These are phyloP conservation scores for Cataglyphis cursor DNA, from an alignment of 2,888 invertebrate species.

Conservation along the genomic window DNA sequence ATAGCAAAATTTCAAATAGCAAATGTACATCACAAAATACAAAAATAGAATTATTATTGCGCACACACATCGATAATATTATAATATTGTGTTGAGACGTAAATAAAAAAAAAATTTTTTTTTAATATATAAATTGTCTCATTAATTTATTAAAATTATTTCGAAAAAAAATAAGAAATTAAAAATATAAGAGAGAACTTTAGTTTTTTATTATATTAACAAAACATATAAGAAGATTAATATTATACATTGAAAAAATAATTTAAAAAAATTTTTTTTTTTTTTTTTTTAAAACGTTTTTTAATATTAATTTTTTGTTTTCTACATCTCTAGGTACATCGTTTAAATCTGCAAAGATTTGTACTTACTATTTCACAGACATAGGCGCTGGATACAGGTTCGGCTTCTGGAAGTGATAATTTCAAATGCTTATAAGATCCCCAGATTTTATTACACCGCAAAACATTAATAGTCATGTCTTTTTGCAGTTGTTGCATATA, in stretches of 20 bases:
- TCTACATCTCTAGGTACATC: no score
- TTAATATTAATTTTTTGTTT: no score
- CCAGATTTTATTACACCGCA: slow-evolving; percentile 88
- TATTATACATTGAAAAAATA: no score
- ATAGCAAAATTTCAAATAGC: not conserved
- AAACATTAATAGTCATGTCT: slow-evolving; percentile 87
- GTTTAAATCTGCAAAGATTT: not conserved
- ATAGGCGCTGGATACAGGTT: not conserved
- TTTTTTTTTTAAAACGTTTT: no score
- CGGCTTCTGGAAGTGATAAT: not conserved
- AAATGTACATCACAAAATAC: not conserved
- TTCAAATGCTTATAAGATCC: slow-evolving; percentile 94
- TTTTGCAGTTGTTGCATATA: slow-evolving; percentile 90
- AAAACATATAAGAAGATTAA: no score
- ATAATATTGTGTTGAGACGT: not conserved
- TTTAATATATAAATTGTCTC: no score
- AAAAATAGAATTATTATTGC: not conserved
- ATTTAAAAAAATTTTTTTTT: no score
- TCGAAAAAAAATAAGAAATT: no score
- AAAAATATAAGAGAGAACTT: no score
- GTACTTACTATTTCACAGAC: not conserved
- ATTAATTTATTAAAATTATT: no score
- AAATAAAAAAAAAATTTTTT: no score
- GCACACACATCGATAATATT: not conserved
- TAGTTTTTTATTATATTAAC: no score